These are phyloP conservation scores for Tragopan temminckii DNA, from an alignment of 2,797 vertebrate genomes.

Conservation along the genomic window DNA sequence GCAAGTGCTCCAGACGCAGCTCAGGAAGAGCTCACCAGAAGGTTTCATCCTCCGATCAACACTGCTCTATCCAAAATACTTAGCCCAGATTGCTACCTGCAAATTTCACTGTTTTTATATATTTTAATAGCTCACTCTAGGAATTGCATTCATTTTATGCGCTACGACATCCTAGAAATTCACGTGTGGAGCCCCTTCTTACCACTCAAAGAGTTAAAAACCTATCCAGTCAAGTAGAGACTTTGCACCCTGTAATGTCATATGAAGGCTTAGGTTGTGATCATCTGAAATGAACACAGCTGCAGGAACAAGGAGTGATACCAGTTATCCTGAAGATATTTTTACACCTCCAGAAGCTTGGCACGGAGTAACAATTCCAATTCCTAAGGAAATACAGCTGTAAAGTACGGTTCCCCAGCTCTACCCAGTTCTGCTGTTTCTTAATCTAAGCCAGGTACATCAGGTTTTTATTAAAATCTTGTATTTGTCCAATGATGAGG, in stretches of 20 bases:
- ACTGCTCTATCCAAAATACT: background rate
- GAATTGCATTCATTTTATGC: background rate
- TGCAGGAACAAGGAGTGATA: background rate
- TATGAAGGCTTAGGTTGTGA: background rate
- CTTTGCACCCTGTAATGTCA: background rate
- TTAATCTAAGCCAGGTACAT: background rate
- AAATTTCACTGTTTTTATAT: background rate
- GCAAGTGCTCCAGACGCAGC: background rate
- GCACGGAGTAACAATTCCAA: background rate
- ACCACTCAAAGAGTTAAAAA: background rate
- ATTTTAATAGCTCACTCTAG: background rate
- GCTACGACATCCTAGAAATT: background rate
- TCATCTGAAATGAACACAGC: background rate
- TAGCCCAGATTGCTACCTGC: background rate
- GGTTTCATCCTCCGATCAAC: background rate
- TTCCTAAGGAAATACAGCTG: background rate
- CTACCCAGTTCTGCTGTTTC: background rate
- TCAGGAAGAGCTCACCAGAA: background rate
- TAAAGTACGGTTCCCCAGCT: background rate
- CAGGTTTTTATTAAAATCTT: background rate
- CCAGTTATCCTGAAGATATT: background rate
- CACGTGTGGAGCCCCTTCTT: fast-evolving
- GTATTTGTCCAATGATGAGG: background rate
- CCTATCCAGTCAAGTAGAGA: background rate
- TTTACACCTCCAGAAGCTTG: background rate